These are phyloP conservation scores for Montipora capricornis DNA, from an alignment of 64 coral and sea anemone species.

Conservation along the genomic window DNA sequence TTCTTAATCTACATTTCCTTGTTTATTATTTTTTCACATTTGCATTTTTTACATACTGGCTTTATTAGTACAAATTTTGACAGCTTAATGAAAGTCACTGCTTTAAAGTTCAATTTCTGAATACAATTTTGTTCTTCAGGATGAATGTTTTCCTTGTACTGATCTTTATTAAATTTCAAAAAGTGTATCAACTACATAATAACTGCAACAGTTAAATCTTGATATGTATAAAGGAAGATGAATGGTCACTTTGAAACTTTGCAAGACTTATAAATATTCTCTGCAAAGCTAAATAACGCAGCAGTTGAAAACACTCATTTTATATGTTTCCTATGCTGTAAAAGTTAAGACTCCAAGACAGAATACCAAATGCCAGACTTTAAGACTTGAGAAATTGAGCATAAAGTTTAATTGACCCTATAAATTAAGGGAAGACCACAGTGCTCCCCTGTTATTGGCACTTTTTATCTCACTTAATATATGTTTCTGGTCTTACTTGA, in stretches of 20 bases:
- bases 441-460: not conserved
- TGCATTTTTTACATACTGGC: too few species aligned
- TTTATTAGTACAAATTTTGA: too few species aligned
- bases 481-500: not conserved
- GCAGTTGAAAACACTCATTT: slow-evolving; percentile 13
- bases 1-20: not conserved
- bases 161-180: slow-evolving; percentile 23
- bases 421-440: too few species aligned
- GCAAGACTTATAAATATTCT: too few species aligned
- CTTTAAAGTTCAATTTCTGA: not conserved
- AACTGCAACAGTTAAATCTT: slow-evolving; percentile 9
- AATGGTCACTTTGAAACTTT: too few species aligned
- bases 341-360: not conserved
- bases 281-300: too few species aligned
- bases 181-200: slow-evolving; percentile 8
- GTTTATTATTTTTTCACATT: not conserved
- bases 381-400: slow-evolving; percentile 6
- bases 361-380: slow-evolving; percentile 4
- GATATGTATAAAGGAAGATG: not conserved
- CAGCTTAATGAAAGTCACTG: not conserved
- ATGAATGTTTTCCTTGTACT: not conserved
- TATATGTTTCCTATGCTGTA: not conserved
- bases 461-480: not conserved
- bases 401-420: not conserved
- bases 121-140: slow-evolving; percentile 10